A percentile compares a stretch with the other conserved stretches of the same genome.
These are phyloP conservation scores for Mythimna pallens DNA, from an alignment of 2,888 invertebrate species.

Conservation along the genomic window DNA sequence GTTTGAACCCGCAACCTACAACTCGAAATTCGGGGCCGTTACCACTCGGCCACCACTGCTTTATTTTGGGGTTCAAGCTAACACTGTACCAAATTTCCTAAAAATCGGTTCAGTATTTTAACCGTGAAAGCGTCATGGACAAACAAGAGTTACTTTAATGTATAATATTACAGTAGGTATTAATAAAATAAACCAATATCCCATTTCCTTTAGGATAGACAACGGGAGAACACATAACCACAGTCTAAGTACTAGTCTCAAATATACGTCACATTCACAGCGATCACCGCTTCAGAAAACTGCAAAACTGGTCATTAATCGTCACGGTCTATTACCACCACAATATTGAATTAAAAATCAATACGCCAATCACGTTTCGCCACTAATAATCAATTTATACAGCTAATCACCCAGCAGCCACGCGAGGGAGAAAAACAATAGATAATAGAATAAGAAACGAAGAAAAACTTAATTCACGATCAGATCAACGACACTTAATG, in stretches of 20 bases:
- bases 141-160: no score
- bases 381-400: slow-evolving; percentile 37
- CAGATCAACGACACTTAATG: slow-evolving; percentile 51
- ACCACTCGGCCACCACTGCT: no score
- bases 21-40: no score
- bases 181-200: no score
- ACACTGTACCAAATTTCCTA: no score
- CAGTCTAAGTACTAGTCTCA: neutral
- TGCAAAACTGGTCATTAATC: neutral
- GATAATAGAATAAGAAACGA: slow-evolving; percentile 16
- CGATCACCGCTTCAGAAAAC: neutral
- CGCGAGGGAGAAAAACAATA: slow-evolving; percentile 27
- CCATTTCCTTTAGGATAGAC: no score
- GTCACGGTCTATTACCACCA: neutral
- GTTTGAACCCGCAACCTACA: no score
- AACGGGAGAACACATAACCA: no score
- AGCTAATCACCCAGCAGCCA: slow-evolving; percentile 27
- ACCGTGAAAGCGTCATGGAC: no score
- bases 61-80: no score
- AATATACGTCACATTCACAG: neutral
- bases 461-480: slow-evolving; percentile 43
- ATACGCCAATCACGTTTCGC: slow-evolving; percentile 30
- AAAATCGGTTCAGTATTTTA: no score
- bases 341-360: slow-evolving; percentile 32
- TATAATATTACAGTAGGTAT: no score